Evolutionary conservation across 2,797 vertebrate genomes (phyloP), one percentile per base, ranked within the genome.

Genomic region (Margarornis squamiger): DNA sequence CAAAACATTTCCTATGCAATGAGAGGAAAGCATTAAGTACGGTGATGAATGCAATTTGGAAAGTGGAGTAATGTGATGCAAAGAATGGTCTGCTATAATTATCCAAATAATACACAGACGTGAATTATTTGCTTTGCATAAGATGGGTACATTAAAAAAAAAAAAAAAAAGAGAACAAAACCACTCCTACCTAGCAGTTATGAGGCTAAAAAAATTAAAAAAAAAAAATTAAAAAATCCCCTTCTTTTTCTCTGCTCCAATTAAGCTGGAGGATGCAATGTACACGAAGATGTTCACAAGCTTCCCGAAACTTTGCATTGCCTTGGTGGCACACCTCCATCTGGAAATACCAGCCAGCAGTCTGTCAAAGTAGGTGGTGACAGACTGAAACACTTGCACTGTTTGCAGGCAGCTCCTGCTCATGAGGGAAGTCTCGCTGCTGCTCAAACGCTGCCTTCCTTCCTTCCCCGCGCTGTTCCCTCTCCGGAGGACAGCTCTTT

Each of bases 361-460:
- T 26, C 95, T 92, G 86, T 65, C 93, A 36, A 52, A 80, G 90
- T 59, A 86, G 93, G 91, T 41, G 91, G 92, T 81, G 88, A 81
- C 70, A 78, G 73, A 66, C 84, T 18, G 29, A 46, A 63, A 68
- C 49, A 21, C 62, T 61, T 34, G 58, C 73, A 54, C 32, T 36
- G 74, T 71, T 78, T 12, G 84, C 81, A 71, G 81, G 81, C 86
- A 76, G 84, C 84, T 84, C 81, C 27, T 20, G 76, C 82, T 80
- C 45, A 32, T 0, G 36, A 54, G 49, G 48, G 24, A 39, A 83
- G 48, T 15, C 34, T 67, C 7, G 6, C 77, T 62, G 82, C 48
- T 88, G 88, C 90, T 94, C 86, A 39, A 6, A 34, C 41, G 13
- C 90, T 63, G 89, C 85, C 81, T 55, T 27, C 38, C 81, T 55